These are phyloP conservation scores for Heliangelus exortis DNA, from an alignment of 2,797 vertebrate genomes.

Conservation along the genomic window DNA sequence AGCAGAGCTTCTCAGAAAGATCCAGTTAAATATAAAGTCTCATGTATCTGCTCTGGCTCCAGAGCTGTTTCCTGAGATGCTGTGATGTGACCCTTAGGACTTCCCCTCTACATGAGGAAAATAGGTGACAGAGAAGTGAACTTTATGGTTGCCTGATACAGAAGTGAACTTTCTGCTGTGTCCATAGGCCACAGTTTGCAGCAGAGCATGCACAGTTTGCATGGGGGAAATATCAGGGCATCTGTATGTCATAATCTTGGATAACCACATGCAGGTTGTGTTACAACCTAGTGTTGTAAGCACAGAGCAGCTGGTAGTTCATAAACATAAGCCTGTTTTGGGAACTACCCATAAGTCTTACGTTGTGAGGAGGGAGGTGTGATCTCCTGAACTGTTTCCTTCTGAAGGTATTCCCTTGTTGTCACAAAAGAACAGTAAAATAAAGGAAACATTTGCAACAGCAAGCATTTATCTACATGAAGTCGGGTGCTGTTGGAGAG, in stretches of 20 bases:
- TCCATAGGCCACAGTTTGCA: neutral
- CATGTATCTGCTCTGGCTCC: neutral
- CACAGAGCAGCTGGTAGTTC: neutral
- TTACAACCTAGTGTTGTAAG: neutral
- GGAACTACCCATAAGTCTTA: neutral
- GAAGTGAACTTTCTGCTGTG: neutral
- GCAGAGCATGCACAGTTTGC: neutral
- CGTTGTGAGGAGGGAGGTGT: accelerated
- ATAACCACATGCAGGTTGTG: neutral
- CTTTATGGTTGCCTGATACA: neutral
- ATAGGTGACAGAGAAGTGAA: neutral
- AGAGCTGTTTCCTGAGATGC: neutral
- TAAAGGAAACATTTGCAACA: neutral
- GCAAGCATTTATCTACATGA: neutral
- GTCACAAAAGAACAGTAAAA: neutral
- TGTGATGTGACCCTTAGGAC: neutral
- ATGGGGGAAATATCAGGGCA: neutral
- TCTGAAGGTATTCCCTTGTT: neutral
- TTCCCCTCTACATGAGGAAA: accelerated
- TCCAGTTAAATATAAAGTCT: neutral
- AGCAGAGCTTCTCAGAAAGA: neutral
- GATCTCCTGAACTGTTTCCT: neutral
- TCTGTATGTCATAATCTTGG: neutral
- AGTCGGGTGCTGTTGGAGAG: neutral
- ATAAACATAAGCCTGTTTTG: neutral